These are phyloP conservation scores for Tauraco erythrolophus DNA, from an alignment of 2,113 vertebrate species.

Conservation along the genomic window DNA sequence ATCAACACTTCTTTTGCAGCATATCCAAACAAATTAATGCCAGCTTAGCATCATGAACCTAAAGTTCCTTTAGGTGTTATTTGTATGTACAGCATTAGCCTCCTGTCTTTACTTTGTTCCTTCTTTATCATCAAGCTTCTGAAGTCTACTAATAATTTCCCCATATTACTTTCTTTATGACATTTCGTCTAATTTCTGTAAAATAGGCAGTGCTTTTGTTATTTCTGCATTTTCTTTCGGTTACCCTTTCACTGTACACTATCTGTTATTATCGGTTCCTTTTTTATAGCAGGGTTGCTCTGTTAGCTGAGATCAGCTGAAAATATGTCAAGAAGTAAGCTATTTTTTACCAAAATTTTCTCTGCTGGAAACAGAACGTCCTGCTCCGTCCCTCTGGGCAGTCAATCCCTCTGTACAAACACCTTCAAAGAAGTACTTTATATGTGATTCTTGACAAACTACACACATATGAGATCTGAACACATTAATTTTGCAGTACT, in stretches of 20 bases:
- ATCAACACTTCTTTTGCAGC: neutral
- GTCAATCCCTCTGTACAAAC: neutral
- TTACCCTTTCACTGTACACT: neutral
- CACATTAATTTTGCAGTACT: neutral
- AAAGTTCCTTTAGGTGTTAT: neutral
- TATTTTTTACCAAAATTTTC: neutral
- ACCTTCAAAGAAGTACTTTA: neutral
- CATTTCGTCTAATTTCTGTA: neutral
- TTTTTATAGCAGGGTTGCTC: neutral
- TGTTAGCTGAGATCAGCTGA: neutral
- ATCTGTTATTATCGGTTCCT: neutral
- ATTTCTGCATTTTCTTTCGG: neutral
- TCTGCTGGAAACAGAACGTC: neutral
- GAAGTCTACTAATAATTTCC: neutral
- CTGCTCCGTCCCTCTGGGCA: neutral
- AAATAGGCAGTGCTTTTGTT: neutral
- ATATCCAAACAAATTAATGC: neutral
- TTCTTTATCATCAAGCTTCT: neutral
- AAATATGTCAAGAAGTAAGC: neutral
- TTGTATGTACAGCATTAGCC: neutral
- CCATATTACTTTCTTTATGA: neutral
- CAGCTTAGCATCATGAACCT: neutral
- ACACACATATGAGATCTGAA: neutral
- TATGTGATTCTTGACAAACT: neutral
- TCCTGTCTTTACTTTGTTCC: neutral